Evolutionary conservation across 2,113 vertebrate genomes (phyloP), one percentile per base, ranked within the genome.

Genomic region (Gadus chalcogrammus): DNA sequence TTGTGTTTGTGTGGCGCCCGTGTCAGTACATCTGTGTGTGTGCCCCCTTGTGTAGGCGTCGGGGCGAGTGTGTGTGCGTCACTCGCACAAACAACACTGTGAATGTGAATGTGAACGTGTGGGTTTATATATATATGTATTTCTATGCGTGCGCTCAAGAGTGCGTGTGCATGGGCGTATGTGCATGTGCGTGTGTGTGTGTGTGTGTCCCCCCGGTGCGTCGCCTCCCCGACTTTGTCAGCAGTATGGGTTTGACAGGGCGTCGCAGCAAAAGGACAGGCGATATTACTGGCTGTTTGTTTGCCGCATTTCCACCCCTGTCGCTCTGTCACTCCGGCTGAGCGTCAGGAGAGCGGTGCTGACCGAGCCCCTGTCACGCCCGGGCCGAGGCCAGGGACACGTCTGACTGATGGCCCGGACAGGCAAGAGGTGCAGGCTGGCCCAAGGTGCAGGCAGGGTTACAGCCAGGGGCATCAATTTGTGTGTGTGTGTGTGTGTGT

Each of bases 251-350:
- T 68, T 79, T 79, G 77, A 88, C 83, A 84, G 77, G 61, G 72
- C 64, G 65, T 48, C 42, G 42, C 42, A 74, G 72, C 74, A 75
- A 83, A 83, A 82, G 85, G 82, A 85, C 88, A 82, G 84, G 72
- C 78, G 74, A 81, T 81, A 83, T 82, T 83, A 84, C 80, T 75
- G 84, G 74, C 78, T 87, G 84, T 87, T 89, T 89, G 79, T 84
- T 80, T 83, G 83, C 61, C 75, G 28, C 75, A 53, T 78, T 77
- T 76, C 16, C 15, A 68, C 73, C 28, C 71, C 81, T 73, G 87
- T 82, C 76, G 66, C 75, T 79, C 78, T 84, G 84, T 87, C 82
- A 82, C 79, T 81, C 71, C 3, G 74, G 73, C 79, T 89, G 79
- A 87, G 67, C 80, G 65, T 90, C 88, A 85, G 56, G 80, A 70